Evolutionary conservation across 2,797 vertebrate genomes (phyloP).

Genomic region (Anniella stebbinsi): DNA sequence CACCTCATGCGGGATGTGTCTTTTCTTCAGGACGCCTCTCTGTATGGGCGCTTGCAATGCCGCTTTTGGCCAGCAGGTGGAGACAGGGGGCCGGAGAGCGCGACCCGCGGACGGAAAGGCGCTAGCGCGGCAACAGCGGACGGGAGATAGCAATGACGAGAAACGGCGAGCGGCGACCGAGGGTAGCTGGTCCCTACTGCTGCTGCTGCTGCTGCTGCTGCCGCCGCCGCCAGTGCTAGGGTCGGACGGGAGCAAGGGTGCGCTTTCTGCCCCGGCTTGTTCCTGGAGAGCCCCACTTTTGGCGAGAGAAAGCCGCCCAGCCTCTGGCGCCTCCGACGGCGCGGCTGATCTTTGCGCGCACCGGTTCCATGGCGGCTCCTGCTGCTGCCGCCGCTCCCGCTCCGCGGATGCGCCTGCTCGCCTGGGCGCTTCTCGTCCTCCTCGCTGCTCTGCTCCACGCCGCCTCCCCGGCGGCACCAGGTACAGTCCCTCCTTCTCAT

Average conservation of each 20-base stretch:
- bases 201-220: background rate
- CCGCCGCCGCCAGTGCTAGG: background rate
- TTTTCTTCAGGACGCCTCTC: background rate
- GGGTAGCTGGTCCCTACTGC: background rate
- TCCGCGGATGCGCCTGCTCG: slow-evolving; percentile 41
- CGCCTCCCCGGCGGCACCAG: slow-evolving; percentile 60
- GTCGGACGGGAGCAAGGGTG: background rate
- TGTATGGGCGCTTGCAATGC: background rate
- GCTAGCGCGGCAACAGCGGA: background rate
- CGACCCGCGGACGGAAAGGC: slow-evolving; percentile 4
- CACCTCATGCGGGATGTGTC: accelerated
- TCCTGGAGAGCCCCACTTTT: background rate
- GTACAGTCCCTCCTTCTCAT: slow-evolving; percentile 46
- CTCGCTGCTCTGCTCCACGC: slow-evolving; percentile 60
- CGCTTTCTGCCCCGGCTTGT: background rate
- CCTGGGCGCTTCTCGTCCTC: slow-evolving; percentile 69
- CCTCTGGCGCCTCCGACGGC: background rate
- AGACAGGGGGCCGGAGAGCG: slow-evolving; percentile 68
- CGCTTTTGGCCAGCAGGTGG: slow-evolving; percentile 69
- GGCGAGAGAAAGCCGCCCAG: background rate
- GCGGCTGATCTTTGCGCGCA: slow-evolving; percentile 18
- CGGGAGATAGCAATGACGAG: background rate
- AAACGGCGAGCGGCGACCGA: background rate
- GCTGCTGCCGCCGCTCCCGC: slow-evolving; percentile 47
- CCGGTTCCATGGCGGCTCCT: slow-evolving; percentile 30